Percentiles rank a stretch among this genome's conserved stretches.
Evolutionary conservation across 2,888 invertebrate species (phyloP).

Genomic region (Homarus gammarus): DNA sequence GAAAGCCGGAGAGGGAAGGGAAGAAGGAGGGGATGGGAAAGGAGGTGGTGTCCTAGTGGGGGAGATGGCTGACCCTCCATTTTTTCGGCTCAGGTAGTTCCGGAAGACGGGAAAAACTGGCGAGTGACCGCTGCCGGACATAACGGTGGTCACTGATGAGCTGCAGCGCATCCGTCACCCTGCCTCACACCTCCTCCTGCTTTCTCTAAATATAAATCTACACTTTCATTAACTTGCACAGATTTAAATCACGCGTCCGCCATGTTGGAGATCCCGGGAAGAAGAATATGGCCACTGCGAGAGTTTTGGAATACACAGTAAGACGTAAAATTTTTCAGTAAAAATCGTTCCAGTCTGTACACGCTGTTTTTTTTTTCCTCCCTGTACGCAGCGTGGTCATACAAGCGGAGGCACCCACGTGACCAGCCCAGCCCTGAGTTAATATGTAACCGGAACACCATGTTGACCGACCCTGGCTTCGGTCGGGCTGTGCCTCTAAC

Average conservation of each 20-base stretch:
- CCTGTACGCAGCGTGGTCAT: too few species aligned
- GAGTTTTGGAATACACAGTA: too few species aligned
- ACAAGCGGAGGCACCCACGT: not conserved
- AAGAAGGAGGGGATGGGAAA: not conserved
- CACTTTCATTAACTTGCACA: not conserved
- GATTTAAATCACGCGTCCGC: not conserved
- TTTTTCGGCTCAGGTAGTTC: slow-evolving; percentile 35
- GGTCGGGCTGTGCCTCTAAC: not conserved
- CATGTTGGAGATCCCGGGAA: not conserved
- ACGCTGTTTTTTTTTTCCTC: too few species aligned
- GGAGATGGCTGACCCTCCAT: slow-evolving; percentile 39
- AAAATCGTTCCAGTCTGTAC: too few species aligned
- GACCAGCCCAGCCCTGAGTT: not conserved
- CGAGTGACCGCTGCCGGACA: slow-evolving; percentile 38
- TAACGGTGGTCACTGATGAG: slow-evolving; percentile 35
- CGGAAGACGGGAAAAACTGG: not conserved
- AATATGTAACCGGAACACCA: not conserved
- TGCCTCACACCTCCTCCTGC: not conserved
- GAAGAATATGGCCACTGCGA: too few species aligned
- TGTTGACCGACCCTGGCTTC: not conserved
- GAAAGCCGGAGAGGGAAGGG: slow-evolving; percentile 3
- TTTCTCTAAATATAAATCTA: not conserved
- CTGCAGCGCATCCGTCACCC: not conserved
- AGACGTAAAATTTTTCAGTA: too few species aligned
- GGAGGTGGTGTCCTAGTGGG: not conserved